Evolutionary conservation across 1,140 invertebrate species (phyloP).

Genomic region (Nasonia vitripennis): DNA sequence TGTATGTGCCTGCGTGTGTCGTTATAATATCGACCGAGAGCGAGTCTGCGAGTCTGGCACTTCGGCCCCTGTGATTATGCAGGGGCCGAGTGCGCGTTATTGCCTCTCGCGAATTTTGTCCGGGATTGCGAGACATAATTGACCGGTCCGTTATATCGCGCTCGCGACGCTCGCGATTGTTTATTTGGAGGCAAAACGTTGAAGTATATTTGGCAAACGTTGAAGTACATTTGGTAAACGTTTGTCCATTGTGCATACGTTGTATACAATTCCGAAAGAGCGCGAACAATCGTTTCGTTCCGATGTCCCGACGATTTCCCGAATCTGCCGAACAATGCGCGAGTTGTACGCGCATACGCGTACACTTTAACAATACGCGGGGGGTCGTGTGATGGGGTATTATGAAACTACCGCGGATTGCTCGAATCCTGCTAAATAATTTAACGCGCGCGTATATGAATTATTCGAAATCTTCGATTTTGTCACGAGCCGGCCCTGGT

Average conservation of each 20-base stretch:
- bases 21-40: not conserved
- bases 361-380: not conserved
- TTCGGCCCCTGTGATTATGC: not conserved
- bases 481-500: not conserved
- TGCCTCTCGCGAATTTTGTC: not conserved
- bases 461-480: constrained; percentile 1
- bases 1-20: not conserved
- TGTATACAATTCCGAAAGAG: not conserved
- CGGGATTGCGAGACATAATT: not conserved
- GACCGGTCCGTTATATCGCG: not conserved
- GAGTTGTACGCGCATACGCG: no score
- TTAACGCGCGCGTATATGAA: not conserved
- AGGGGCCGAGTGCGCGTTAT: no score
- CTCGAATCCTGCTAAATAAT: not conserved
- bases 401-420: not conserved
- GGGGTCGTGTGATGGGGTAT: no score
- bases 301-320: not conserved
- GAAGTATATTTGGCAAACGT: not conserved
- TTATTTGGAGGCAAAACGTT: no score
- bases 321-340: not conserved
- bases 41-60: no score
- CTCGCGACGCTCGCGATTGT: not conserved
- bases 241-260: not conserved
- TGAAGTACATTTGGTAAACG: not conserved
- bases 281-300: not conserved